These are phyloP conservation scores for Synchiropus splendidus DNA, from an alignment of 2,113 vertebrate genomes.

Conservation along the genomic window DNA sequence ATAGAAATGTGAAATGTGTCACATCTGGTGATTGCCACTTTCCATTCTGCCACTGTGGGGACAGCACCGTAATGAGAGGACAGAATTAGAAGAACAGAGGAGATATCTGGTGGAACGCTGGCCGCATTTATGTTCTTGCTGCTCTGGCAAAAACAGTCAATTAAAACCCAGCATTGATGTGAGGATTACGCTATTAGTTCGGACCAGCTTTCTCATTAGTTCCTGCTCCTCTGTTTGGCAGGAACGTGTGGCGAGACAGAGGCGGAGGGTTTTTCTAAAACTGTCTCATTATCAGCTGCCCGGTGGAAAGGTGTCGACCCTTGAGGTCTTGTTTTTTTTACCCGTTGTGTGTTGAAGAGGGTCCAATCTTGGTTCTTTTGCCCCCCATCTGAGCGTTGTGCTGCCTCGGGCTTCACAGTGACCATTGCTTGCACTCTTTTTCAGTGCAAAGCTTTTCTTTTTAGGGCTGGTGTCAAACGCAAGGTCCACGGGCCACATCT, in stretches of 20 bases:
- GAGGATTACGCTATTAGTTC: constrained; percentile 50
- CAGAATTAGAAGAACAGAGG: constrained; percentile 30
- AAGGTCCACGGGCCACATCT: no score
- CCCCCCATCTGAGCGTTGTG: no score
- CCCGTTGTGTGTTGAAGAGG: no score
- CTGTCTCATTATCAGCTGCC: constrained; percentile 2
- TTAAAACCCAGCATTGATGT: constrained; percentile 52
- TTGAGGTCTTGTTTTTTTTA: no score
- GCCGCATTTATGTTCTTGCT: constrained; percentile 31
- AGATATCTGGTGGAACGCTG: constrained; percentile 28
- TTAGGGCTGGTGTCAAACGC: no score
- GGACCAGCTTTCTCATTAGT: constrained; percentile 37
- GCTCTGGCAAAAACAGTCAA: constrained; percentile 38
- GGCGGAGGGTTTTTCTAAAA: constrained; percentile 1
- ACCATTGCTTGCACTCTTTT: no score
- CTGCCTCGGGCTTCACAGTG: no score
- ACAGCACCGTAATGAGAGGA: constrained; percentile 28
- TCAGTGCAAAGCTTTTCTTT: no score
- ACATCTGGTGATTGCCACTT: constrained; percentile 38
- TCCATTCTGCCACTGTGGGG: constrained; percentile 29
- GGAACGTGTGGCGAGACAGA: constrained; percentile 9
- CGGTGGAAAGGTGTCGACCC: no score
- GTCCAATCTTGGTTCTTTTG: no score
- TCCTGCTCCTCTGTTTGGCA: constrained; percentile 11
- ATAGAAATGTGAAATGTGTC: constrained; percentile 47